Base-by-base conservation (phyloP, 2,113 vertebrate genomes). In the Cariama cristata region DNA sequence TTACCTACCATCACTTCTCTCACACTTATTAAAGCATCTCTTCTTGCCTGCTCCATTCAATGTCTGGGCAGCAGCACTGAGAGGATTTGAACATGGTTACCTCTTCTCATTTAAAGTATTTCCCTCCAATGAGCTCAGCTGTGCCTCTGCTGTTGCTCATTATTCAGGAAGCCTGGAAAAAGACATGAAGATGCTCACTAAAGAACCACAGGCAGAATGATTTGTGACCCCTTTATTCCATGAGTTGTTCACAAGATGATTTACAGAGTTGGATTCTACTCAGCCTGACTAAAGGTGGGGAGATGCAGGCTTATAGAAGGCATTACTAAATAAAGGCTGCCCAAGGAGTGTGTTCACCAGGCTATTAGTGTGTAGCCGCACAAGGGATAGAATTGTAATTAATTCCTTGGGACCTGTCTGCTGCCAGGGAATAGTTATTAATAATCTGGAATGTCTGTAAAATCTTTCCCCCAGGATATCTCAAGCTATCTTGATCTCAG, bases 241-340 rank as follows among this genome's bases (percentile, higher is more conserved):
- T 0, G 1, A 66, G 19, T 45, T 44, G 35, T 11, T 96, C 76
- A 66, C 55, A 74, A 47, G n/a, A 55, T 89, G 87, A 96, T 95
- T 97, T 97, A 86, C 32, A 58, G 92, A 81, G 27, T 71, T 87
- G 87, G 38, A 77, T 81, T 91, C 42, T 69, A 71, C 73, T 81
- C n/a, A 67, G 47, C 28, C 77, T 59, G 50, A 44, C 68, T 84
- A 74, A 77, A 74, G 59, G 50, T 91, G 50, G 33, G 58, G 62
- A 72, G 38, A 52, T 67, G 20, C 38, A 92, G 50, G 15, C 60
- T 90, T 93, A n/a, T 50, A n/a, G 16, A 6, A 67, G 52, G 50
- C 63, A 69, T 20, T 74, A 58, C 38, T 94, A 84, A 91, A 93
- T 73, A 86, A 88, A 80, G 12, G 59, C 58, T 91, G 79, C 62